Evolutionary conservation across 2,888 invertebrate species (phyloP), one percentile per base, ranked within the genome.

Genomic region (Siphonodentalium dalli): DNA sequence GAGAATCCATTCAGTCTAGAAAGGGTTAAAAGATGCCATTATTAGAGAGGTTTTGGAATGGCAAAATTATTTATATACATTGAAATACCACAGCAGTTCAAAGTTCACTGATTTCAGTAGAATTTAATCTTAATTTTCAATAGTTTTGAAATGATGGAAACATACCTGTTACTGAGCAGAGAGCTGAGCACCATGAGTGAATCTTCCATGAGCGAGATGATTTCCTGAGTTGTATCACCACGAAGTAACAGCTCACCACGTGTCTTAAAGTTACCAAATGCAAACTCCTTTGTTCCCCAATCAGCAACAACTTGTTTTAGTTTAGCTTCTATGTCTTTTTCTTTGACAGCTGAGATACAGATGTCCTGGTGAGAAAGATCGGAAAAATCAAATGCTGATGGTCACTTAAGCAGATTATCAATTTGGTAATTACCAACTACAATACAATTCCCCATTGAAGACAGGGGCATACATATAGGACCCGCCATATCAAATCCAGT

Each of bases 261-360:
- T 77, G 93, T 95, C 82, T 97, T 97, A 79, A 97, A 97, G 9
- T 90, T 90, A 86, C 92, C 91, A 80, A 97, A 96, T 0, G 93
- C 93, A 46, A 97, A 84, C 76, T 95, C 94, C 53, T 80, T 75
- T 0, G 90, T 88, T 0, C 89, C 87, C 96, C 96, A 97, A 81
- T 97, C 96, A 74, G 92, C 93, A 0, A 94, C 93, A 0, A 97
- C 95, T 60, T 92, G 92, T 56, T 94, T 87, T 53, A 97, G 83
- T 81, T 97, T 97, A 0, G 94, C 94, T 84, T 97, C 96, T 54
- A 97, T 97, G 74, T 97, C 97, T 77, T 93, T 92, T 78, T 97
- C 96, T 83, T 97, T 96, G 89, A 95, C 93, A 0, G 96, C 96
- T 34, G 95, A 95, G 79, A 97, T 96, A 79, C 96, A 97, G 71